Evolutionary conservation across 2,888 invertebrate genomes (phyloP).

Genomic region (Entomobrya multifasciata): DNA sequence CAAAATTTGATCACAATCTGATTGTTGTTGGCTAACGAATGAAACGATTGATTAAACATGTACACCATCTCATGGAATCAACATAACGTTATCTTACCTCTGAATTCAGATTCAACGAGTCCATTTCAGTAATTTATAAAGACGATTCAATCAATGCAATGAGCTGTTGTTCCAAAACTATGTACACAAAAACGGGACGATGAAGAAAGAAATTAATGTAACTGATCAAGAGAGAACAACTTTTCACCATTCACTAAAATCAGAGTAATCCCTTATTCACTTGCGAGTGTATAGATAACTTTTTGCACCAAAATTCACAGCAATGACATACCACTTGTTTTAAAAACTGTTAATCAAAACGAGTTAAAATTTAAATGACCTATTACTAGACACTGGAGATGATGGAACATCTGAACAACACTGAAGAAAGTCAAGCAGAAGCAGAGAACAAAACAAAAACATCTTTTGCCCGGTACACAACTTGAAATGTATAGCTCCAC

Average conservation of each 20-base stretch:
- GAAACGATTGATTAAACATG: background rate
- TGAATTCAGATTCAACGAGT: slow-evolving; percentile 41
- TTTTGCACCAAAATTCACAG: too few relatives aligned
- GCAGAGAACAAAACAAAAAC: slow-evolving; percentile 5
- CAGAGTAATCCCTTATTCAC: too few relatives aligned
- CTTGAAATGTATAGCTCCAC: background rate
- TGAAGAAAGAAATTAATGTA: too few relatives aligned
- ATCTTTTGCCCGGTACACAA: slow-evolving; percentile 37
- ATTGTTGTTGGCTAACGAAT: background rate
- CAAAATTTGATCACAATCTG: background rate
- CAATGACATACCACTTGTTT: too few relatives aligned
- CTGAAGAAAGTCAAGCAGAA: background rate
- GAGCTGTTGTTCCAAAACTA: too few relatives aligned
- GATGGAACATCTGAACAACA: background rate
- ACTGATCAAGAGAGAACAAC: too few relatives aligned
- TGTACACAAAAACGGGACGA: too few relatives aligned
- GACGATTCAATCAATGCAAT: background rate
- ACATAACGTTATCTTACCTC: slow-evolving; percentile 47
- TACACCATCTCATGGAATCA: background rate
- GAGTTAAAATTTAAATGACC: background rate
- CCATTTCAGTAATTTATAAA: slow-evolving; percentile 13
- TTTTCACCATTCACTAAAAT: too few relatives aligned
- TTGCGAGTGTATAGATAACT: too few relatives aligned
- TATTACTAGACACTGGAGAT: background rate
- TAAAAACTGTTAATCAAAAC: too few relatives aligned